Conservation (phyloP, 2,113 vertebrate species). For the Colinus virginianus region DNA sequence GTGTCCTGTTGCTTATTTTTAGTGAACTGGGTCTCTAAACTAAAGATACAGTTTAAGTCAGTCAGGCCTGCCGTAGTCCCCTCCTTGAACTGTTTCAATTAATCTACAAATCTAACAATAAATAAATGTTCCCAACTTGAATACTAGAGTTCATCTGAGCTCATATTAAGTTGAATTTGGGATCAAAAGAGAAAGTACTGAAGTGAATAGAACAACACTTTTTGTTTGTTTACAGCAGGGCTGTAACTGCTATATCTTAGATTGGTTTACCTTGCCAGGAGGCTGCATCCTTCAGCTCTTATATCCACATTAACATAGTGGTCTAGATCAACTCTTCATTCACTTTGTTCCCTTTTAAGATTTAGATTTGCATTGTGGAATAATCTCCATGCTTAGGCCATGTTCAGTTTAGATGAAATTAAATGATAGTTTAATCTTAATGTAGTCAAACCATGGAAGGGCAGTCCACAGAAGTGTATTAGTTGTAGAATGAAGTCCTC, state of each 20-base stretch:
- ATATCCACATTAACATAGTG: neutral
- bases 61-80: neutral
- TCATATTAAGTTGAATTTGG: neutral
- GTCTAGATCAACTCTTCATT: neutral
- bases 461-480: neutral
- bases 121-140: neutral
- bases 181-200: neutral
- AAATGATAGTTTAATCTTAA: neutral
- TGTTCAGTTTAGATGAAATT: neutral
- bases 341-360: neutral
- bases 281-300: neutral
- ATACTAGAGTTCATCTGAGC: neutral
- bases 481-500: neutral
- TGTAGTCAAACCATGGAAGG: fast-evolving
- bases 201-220: neutral
- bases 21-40: neutral
- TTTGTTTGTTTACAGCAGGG: neutral
- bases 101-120: neutral
- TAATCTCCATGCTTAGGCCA: neutral
- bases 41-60: neutral
- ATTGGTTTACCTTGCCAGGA: neutral
- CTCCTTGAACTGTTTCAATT: neutral
- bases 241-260: neutral
- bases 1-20: neutral
- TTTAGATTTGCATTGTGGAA: neutral